Evolutionary conservation across 2,797 vertebrate genomes (phyloP).

Genomic region (Hozukius guyotensis): DNA sequence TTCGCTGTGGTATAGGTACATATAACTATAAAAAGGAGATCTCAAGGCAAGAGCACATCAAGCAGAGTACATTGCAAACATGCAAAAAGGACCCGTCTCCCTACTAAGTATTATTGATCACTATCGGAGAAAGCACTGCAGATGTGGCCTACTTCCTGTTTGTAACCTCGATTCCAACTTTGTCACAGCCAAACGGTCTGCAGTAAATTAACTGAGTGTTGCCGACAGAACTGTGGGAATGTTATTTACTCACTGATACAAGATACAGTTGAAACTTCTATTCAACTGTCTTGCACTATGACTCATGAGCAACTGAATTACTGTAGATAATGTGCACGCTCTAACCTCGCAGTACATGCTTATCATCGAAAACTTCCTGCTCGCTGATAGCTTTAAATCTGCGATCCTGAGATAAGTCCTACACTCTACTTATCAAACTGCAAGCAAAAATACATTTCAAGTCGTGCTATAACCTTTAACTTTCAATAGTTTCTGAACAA

Average conservation of each 20-base stretch:
- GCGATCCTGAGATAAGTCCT: slow-evolving; percentile 10
- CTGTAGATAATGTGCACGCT: neutral
- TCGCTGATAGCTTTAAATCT: slow-evolving; percentile 1
- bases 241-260: slow-evolving; percentile 21
- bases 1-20: neutral
- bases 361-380: slow-evolving; percentile 44
- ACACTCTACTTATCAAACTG: neutral
- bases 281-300: slow-evolving; percentile 25
- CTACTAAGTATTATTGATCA: neutral
- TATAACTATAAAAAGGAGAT: neutral
- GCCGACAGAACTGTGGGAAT: slow-evolving; percentile 37
- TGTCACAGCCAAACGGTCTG: slow-evolving; percentile 23
- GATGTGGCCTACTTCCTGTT: slow-evolving; percentile 22
- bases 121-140: neutral
- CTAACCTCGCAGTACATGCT: slow-evolving; percentile 9
- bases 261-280: slow-evolving; percentile 8
- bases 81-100: neutral
- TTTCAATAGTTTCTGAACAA: neutral
- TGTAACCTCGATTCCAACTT: neutral
- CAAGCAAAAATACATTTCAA: neutral
- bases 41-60: neutral
- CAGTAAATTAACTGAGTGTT: neutral
- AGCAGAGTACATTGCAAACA: neutral
- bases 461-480: neutral
- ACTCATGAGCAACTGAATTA: slow-evolving; percentile 20